These are phyloP conservation scores for Oxyruncus cristatus DNA, from an alignment of 2,113 vertebrate genomes.

Conservation along the genomic window DNA sequence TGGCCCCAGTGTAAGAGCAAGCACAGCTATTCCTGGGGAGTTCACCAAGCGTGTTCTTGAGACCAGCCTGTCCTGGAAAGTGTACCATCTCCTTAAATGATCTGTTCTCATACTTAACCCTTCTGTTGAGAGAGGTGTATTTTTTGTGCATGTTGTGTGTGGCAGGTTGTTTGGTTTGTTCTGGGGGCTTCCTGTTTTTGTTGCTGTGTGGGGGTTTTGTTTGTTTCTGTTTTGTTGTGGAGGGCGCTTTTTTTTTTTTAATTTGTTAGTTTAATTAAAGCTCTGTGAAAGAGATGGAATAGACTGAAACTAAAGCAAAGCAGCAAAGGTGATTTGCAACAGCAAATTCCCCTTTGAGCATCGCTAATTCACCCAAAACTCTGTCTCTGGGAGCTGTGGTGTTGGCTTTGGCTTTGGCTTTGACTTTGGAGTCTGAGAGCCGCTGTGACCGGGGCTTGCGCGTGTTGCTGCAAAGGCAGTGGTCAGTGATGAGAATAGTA, in stretches of 20 bases:
- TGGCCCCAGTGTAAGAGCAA: background rate
- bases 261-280: background rate
- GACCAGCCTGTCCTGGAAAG: background rate
- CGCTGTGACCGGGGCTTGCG: background rate
- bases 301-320: background rate
- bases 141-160: background rate
- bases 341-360: accelerated
- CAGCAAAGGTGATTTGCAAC: background rate
- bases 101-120: background rate
- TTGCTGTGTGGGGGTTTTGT: background rate
- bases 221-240: background rate
- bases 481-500: too few species aligned
- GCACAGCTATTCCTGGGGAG: background rate
- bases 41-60: background rate
- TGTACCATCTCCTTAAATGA: accelerated
- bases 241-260: too few species aligned
- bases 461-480: background rate
- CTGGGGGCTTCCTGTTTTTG: accelerated
- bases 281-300: background rate
- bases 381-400: background rate
- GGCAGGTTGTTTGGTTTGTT: background rate
- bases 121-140: background rate
- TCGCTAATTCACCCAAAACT: background rate
- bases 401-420: background rate
- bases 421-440: background rate